Percentiles rank a stretch among this genome's conserved stretches.
Evolutionary conservation across 2,797 vertebrate species (phyloP).

Genomic region (Hemibagrus guttatus): DNA sequence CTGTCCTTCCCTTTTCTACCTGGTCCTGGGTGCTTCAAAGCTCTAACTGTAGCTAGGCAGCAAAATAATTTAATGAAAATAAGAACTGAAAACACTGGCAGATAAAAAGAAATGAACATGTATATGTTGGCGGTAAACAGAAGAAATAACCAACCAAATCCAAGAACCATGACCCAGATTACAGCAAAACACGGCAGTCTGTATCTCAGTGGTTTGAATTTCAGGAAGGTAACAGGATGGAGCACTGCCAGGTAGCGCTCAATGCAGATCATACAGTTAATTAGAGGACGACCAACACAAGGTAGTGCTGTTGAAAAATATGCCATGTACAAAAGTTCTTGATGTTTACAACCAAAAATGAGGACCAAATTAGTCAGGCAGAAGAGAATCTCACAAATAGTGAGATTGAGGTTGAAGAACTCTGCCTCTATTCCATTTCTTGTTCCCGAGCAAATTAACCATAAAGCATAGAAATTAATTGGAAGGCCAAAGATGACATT

Average conservation of each 20-base stretch:
- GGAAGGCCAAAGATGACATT: conserved; percentile 22
- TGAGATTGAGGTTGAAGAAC: conserved; percentile 28
- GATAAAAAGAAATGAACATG: neutral
- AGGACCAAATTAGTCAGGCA: neutral
- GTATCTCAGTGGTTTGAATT: conserved; percentile 53
- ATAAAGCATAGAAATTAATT: conserved; percentile 24
- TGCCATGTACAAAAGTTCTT: neutral
- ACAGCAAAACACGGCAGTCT: conserved; percentile 39
- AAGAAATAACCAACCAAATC: neutral
- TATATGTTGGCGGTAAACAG: accelerated
- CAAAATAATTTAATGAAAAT: conserved; percentile 35
- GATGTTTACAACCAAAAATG: accelerated
- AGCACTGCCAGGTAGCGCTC: conserved; percentile 57
- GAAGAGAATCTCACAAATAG: conserved; percentile 8
- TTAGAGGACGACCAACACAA: conserved; percentile 13
- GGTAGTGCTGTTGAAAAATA: neutral
- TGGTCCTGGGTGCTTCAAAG: conserved; percentile 32
- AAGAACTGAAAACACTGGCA: neutral
- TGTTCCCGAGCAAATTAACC: conserved; percentile 19
- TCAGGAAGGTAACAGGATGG: conserved; percentile 53
- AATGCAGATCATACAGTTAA: conserved; percentile 50
- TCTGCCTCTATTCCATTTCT: conserved; percentile 4
- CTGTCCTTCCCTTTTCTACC: conserved; percentile 6
- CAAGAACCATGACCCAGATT: conserved; percentile 24
- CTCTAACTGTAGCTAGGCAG: conserved; percentile 35